A percentile compares a stretch with the other conserved stretches of the same genome.
Evolutionary conservation across 2,113 vertebrate species (phyloP).

Genomic region (Vicugna pacos): DNA sequence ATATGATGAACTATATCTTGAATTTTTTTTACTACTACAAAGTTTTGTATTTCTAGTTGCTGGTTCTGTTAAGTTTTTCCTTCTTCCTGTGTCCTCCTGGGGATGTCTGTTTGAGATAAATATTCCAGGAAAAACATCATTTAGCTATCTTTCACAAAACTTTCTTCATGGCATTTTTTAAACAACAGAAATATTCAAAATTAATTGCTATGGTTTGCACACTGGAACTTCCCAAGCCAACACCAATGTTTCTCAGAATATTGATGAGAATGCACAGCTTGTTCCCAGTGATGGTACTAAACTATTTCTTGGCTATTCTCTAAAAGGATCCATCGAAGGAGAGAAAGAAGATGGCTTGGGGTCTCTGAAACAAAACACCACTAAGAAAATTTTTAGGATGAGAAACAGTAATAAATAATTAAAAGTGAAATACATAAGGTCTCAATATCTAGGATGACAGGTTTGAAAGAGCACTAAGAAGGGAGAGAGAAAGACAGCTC

Average conservation of each 20-base stretch:
- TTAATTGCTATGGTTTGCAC: conserved; percentile 45
- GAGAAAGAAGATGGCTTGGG: neutral
- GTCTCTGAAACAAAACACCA: conserved; percentile 35
- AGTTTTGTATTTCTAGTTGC: conserved; percentile 18
- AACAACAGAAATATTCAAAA: conserved; percentile 35
- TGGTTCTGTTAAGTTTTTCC: conserved; percentile 48
- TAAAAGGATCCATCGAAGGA: conserved; percentile 46
- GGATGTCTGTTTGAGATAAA: conserved; percentile 48
- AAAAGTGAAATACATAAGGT: neutral
- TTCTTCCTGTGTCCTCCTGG: neutral
- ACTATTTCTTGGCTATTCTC: conserved; percentile 18
- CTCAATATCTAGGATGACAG: neutral
- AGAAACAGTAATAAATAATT: conserved; percentile 26
- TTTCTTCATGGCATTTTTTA: neutral
- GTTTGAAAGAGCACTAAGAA: neutral
- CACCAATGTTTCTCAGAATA: conserved; percentile 36
- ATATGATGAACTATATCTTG: neutral
- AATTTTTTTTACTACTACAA: conserved; percentile 35
- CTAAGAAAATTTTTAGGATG: conserved; percentile 19
- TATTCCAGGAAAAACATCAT: conserved; percentile 6
- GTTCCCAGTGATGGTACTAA: conserved; percentile 18
- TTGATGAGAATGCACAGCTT: conserved; percentile 34
- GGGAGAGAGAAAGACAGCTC: neutral
- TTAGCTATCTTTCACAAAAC: conserved; percentile 15
- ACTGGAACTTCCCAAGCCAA: neutral